Conservation (phyloP, 2,797 vertebrate species). For the Megaceryle alcyon region DNA sequence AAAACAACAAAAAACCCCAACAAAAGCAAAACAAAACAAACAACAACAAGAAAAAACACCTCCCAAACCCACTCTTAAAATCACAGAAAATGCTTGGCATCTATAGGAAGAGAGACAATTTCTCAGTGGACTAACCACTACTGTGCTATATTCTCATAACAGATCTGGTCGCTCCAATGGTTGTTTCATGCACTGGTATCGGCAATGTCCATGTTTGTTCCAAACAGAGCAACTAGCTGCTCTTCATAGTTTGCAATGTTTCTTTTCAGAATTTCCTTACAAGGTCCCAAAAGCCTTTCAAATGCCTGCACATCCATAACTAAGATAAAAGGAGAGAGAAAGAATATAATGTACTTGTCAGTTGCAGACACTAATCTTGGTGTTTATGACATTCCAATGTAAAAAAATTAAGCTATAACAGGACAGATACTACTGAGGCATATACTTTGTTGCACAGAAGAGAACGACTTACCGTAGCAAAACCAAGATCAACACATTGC, state of each 20-base stretch:
- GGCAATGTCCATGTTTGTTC: constrained; percentile 93
- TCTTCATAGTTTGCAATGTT: constrained; percentile 99
- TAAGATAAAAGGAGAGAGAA: constrained; percentile 72
- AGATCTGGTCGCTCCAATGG: constrained; percentile 76
- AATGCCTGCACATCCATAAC: constrained; percentile 97
- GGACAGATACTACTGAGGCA: background rate
- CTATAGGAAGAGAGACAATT: constrained; percentile 81
- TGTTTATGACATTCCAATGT: background rate
- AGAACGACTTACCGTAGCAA: background rate
- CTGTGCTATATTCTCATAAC: constrained; percentile 78
- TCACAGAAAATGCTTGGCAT: constrained; percentile 85
- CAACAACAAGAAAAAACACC: background rate
- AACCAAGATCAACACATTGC: background rate
- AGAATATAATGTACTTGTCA: background rate
- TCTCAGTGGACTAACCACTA: constrained; percentile 83
- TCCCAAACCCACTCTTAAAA: constrained; percentile 55
- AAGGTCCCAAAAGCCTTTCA: constrained; percentile 97
- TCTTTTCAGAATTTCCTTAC: constrained; percentile 99
- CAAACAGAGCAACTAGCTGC: constrained; percentile 94
- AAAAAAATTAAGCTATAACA: background rate
- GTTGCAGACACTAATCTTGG: background rate
- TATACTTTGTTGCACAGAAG: background rate
- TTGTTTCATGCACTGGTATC: constrained; percentile 88
- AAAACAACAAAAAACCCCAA: background rate
- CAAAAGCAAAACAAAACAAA: no score